A percentile compares a stretch with the other conserved stretches of the same genome.
phyloP scores from a whole-genome alignment of 2,888 invertebrate species.

The Marasmarcha lunaedactyla region DNA sequence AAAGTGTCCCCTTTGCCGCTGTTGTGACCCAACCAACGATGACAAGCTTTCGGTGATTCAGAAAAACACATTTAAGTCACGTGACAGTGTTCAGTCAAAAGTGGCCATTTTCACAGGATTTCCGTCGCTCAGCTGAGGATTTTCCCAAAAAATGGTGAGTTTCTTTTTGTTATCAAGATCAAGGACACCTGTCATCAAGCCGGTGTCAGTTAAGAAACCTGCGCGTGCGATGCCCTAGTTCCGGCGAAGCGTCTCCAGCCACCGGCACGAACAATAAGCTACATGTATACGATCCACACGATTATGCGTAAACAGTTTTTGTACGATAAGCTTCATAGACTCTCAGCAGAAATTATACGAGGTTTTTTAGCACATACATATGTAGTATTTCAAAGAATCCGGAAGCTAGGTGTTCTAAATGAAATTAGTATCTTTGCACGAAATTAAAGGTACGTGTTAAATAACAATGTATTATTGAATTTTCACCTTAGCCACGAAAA shows the following conservation, averaged over 20 bases:
- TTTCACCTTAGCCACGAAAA: too few relatives aligned
- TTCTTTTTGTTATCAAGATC: conserved; percentile 4
- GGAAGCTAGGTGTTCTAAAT: too few relatives aligned
- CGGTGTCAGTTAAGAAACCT: conserved; percentile 26
- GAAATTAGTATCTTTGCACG: too few relatives aligned
- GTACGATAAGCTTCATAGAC: conserved; percentile 3
- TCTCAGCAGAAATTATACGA: conserved; percentile 3
- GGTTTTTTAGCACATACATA: not conserved
- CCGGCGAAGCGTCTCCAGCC: conserved; percentile 22
- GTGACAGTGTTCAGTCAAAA: conserved; percentile 45
- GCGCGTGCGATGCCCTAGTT: conserved; percentile 42
- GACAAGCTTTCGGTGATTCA: conserved; percentile 37
- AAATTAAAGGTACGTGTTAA: too few relatives aligned
- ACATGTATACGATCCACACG: conserved; percentile 12
- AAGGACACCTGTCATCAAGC: not conserved
- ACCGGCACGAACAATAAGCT: conserved; percentile 28
- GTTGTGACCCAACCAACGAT: conserved; percentile 46
- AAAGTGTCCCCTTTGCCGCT: conserved; percentile 44
- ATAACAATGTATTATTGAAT: too few relatives aligned
- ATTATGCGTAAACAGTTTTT: conserved; percentile 13
- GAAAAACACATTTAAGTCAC: conserved; percentile 17
- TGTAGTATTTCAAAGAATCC: too few relatives aligned
- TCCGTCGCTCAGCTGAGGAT: conserved; percentile 20
- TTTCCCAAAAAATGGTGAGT: conserved; percentile 42
- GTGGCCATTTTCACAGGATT: conserved; percentile 45